These are phyloP conservation scores for Zelostemma sp. DNA, from an alignment of 1,140 invertebrate genomes.

Conservation along the genomic window DNA sequence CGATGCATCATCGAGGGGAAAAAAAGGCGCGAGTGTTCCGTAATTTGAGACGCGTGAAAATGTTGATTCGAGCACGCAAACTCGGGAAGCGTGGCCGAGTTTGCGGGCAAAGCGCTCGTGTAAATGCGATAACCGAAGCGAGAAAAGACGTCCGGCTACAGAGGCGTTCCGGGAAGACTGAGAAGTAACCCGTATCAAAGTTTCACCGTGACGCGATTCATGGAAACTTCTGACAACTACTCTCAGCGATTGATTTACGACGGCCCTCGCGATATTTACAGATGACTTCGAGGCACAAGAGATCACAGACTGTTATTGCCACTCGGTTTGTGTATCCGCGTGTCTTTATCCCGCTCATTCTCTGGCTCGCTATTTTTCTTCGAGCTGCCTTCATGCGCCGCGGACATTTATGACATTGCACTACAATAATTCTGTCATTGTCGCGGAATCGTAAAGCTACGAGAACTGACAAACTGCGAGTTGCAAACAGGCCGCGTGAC, in stretches of 20 bases:
- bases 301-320: slow-evolving; percentile 47
- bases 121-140: slow-evolving; percentile 46
- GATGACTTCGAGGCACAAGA: slow-evolving; percentile 51
- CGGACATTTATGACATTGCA: slow-evolving; percentile 61
- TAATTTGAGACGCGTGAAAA: slow-evolving; percentile 14
- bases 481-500: slow-evolving; percentile 22
- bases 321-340: slow-evolving; percentile 31
- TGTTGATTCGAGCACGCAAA: slow-evolving; percentile 22
- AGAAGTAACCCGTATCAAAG: slow-evolving; percentile 52
- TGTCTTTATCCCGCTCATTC: slow-evolving; percentile 30
- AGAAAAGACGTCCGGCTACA: slow-evolving; percentile 43
- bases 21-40: not conserved
- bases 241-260: slow-evolving; percentile 63
- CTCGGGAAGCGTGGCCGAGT: slow-evolving; percentile 16
- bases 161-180: slow-evolving; percentile 39
- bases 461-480: slow-evolving; percentile 53
- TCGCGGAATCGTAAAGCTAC: slow-evolving; percentile 58
- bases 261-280: slow-evolving; percentile 59
- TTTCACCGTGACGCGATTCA: slow-evolving; percentile 49
- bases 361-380: slow-evolving; percentile 10
- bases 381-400: slow-evolving; percentile 5
- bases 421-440: slow-evolving; percentile 65
- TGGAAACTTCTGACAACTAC: slow-evolving; percentile 52
- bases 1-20: not conserved
- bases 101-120: slow-evolving; percentile 24